Evolutionary conservation across 2,113 vertebrate genomes (phyloP).

Genomic region (Eubucco bourcierii): DNA sequence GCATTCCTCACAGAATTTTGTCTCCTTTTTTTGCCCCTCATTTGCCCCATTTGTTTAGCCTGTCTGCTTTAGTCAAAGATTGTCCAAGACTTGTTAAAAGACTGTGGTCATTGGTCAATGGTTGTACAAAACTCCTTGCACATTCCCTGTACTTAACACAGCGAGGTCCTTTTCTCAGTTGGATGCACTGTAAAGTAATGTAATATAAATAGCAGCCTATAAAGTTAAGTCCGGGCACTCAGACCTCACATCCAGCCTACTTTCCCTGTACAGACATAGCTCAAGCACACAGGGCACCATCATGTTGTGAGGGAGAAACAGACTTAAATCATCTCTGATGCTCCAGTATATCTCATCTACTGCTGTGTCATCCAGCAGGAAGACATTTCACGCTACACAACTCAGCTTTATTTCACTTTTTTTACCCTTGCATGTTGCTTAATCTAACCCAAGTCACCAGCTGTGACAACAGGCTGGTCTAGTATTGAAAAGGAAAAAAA

Average conservation of each 20-base stretch:
- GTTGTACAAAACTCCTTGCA: background rate
- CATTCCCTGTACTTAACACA: background rate
- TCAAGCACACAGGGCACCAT: background rate
- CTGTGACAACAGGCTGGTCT: background rate
- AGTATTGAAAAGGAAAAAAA: background rate
- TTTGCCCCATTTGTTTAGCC: background rate
- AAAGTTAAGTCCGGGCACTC: background rate
- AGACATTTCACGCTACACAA: background rate
- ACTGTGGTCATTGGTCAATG: background rate
- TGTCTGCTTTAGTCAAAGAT: background rate
- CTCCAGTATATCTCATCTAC: background rate
- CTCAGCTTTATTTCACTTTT: background rate
- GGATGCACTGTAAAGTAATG: background rate
- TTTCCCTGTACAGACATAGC: background rate
- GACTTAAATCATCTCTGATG: background rate
- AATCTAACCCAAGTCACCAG: background rate
- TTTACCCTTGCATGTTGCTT: background rate
- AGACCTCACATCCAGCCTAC: background rate
- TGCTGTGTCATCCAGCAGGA: background rate
- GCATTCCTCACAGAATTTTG: background rate
- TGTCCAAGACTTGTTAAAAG: background rate
- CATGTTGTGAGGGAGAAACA: background rate
- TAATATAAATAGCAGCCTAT: background rate
- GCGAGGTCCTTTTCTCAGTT: background rate
- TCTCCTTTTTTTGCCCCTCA: background rate